Evolutionary conservation across 2,888 invertebrate genomes (phyloP).

Genomic region (Watsonalla binaria): DNA sequence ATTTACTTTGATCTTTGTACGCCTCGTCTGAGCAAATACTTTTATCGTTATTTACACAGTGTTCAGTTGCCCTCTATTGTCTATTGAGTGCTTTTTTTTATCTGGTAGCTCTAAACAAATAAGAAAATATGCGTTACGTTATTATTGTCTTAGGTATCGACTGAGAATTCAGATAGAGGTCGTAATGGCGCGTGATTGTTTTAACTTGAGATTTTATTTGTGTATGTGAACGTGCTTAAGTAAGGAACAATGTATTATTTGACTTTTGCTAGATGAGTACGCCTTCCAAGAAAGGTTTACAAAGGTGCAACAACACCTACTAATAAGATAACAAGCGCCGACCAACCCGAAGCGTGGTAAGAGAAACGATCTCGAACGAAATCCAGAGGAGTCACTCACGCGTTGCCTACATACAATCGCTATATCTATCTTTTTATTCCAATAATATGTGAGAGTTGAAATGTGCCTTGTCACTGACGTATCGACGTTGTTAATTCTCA

Average conservation of each 20-base stretch:
- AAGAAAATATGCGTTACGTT: conserved; percentile 38
- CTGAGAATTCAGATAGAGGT: neutral
- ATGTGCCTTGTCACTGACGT: neutral
- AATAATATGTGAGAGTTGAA: no score
- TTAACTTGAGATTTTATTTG: conserved; percentile 4
- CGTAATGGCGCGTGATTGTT: conserved; percentile 15
- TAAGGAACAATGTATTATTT: conserved; percentile 16
- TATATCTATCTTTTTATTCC: no score
- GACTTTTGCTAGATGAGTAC: conserved; percentile 3
- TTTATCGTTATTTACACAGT: conserved; percentile 73
- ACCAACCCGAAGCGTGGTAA: no score
- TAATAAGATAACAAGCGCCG: no score
- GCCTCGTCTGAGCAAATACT: conserved; percentile 68
- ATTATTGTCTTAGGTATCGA: conserved; percentile 36
- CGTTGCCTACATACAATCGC: no score
- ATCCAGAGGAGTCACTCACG: no score
- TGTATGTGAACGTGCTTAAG: neutral
- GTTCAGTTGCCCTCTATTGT: conserved; percentile 62
- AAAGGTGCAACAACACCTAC: no score
- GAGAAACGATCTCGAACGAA: no score
- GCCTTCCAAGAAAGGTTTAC: no score
- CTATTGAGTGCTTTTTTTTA: conserved; percentile 49
- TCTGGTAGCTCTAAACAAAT: conserved; percentile 37
- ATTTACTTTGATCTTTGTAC: conserved; percentile 71
- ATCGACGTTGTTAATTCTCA: neutral